phyloP scores from a whole-genome alignment of 2,797 vertebrate genomes.

The Todus mexicanus region DNA sequence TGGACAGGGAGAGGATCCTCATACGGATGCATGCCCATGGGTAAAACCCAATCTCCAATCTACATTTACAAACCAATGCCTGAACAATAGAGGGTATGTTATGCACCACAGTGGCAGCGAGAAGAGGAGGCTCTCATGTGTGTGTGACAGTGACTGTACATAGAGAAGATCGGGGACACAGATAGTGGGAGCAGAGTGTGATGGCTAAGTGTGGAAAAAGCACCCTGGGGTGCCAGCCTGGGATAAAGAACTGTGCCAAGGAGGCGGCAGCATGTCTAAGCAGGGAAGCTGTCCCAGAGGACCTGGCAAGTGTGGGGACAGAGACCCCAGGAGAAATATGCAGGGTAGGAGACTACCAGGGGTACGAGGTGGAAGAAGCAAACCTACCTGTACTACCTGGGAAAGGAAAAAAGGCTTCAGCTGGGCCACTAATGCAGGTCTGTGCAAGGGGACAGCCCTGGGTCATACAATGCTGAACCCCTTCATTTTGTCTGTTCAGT shows the following conservation, averaged over 20 bases:
- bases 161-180: fast-evolving
- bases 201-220: background rate
- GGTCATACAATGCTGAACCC: background rate
- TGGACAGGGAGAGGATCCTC: background rate
- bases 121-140: background rate
- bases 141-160: background rate
- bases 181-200: background rate
- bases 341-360: background rate
- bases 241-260: background rate
- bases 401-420: background rate
- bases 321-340: background rate
- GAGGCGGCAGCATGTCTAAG: background rate
- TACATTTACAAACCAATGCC: background rate
- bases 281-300: background rate
- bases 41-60: background rate
- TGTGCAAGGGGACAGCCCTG: background rate
- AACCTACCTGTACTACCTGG: background rate
- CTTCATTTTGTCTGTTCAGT: background rate
- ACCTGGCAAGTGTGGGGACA: background rate
- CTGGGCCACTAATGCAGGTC: background rate
- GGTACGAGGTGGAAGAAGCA: background rate
- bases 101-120: background rate
- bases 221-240: background rate
- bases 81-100: background rate
- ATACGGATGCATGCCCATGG: fast-evolving